A percentile compares a stretch with the other conserved stretches of the same genome.
These are phyloP conservation scores for Epinephelus cyanopodus DNA, from an alignment of 2,113 vertebrate genomes.

Conservation along the genomic window DNA sequence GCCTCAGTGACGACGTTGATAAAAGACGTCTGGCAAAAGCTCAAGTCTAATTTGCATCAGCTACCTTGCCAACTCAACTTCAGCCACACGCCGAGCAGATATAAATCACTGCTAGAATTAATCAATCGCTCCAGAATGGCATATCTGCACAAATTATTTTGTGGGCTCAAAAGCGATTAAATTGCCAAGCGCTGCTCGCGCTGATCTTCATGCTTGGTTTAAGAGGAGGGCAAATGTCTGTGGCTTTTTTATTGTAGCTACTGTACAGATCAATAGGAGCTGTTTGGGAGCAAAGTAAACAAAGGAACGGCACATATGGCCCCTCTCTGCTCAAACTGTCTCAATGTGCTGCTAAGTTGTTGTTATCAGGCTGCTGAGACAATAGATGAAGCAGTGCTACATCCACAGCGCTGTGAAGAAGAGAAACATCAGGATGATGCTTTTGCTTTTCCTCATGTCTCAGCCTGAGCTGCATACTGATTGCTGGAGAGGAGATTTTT, in stretches of 20 bases:
- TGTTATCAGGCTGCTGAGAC: slow-evolving; percentile 52
- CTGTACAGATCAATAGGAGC: slow-evolving; percentile 79
- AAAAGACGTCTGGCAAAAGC: slow-evolving; percentile 70
- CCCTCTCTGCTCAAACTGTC: slow-evolving; percentile 53
- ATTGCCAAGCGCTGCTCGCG: slow-evolving; percentile 57
- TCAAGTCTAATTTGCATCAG: slow-evolving; percentile 76
- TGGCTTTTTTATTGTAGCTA: slow-evolving; percentile 65
- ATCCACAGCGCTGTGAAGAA: slow-evolving; percentile 17
- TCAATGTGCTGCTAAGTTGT: slow-evolving; percentile 58
- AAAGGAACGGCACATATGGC: slow-evolving; percentile 77
- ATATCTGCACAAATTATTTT: slow-evolving; percentile 78
- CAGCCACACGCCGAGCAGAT: slow-evolving; percentile 42
- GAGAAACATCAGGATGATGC: slow-evolving; percentile 65
- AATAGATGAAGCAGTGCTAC: slow-evolving; percentile 39
- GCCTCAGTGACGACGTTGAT: slow-evolving; percentile 72
- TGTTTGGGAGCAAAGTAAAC: slow-evolving; percentile 76
- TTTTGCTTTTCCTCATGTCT: slow-evolving; percentile 64
- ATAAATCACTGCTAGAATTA: slow-evolving; percentile 72
- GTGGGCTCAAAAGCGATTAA: slow-evolving; percentile 75
- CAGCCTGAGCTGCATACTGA: slow-evolving; percentile 79
- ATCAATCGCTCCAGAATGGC: slow-evolving; percentile 72
- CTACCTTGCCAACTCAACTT: slow-evolving; percentile 71
- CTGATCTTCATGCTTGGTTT: slow-evolving; percentile 78
- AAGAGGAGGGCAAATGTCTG: slow-evolving; percentile 78
- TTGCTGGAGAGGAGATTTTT: slow-evolving; percentile 61